A percentile compares a stretch with the other conserved stretches of the same genome.
Evolutionary conservation across 2,113 vertebrate species (phyloP).

Genomic region (Chrysemys picta): DNA sequence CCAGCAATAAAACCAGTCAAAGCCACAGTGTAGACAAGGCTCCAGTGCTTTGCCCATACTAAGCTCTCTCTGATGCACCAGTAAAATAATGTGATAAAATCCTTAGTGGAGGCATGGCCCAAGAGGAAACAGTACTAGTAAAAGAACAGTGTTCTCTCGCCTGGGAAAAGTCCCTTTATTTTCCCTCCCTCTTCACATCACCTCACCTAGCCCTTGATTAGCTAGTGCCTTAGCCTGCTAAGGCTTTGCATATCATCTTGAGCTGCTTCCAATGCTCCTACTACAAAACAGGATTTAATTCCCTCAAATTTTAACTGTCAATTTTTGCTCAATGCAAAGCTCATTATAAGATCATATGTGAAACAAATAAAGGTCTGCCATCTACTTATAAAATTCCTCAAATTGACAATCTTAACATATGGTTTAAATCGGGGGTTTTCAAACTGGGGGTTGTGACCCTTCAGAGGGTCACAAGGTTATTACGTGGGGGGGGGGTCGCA

Average conservation of each 20-base stretch:
- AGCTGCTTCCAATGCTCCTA: not conserved
- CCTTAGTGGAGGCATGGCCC: not conserved
- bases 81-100: not conserved
- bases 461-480: too few relatives aligned
- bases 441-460: too few relatives aligned
- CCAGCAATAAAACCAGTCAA: accelerated
- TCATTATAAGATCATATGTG: not conserved
- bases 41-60: not conserved
- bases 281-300: not conserved
- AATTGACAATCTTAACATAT: not conserved
- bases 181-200: not conserved
- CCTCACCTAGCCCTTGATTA: not conserved
- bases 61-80: not conserved
- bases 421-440: accelerated
- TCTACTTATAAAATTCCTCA: not conserved
- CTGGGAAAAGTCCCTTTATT: not conserved
- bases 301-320: not conserved
- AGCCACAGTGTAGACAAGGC: not conserved
- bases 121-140: not conserved
- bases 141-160: not conserved
- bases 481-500: too few relatives aligned
- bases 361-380: not conserved
- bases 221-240: not conserved
- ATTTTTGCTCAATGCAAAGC: not conserved
- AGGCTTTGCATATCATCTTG: conserved; percentile 4